A percentile compares a stretch with the other conserved stretches of the same genome.
These are phyloP conservation scores for Menidia beryllina DNA, from an alignment of 2,113 vertebrate species.

Conservation along the genomic window DNA sequence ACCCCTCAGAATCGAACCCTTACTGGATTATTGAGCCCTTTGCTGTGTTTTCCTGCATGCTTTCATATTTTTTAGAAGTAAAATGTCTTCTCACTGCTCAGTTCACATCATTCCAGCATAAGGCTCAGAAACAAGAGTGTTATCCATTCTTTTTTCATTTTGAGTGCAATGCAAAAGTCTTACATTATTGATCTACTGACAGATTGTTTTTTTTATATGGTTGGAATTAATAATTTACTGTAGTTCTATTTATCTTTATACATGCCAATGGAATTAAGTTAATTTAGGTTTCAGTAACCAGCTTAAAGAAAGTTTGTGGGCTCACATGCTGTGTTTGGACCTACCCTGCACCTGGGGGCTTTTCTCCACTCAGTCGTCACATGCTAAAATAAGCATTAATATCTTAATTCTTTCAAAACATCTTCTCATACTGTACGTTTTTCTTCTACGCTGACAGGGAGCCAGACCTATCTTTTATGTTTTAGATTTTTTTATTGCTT, in stretches of 20 bases:
- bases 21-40: too few relatives aligned
- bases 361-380: constrained; percentile 32
- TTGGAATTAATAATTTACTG: too few relatives aligned
- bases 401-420: constrained; percentile 24
- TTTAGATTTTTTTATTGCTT: constrained; percentile 15
- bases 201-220: too few relatives aligned
- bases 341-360: constrained; percentile 24
- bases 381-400: constrained; percentile 31
- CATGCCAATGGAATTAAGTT: constrained; percentile 13
- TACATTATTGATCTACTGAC: too few relatives aligned
- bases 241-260: constrained; percentile 39
- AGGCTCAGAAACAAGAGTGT: constrained; percentile 24
- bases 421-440: constrained; percentile 11
- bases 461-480: constrained; percentile 36
- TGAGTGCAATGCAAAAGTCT: constrained; percentile 46
- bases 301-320: constrained; percentile 27
- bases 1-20: neutral
- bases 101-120: constrained; percentile 22
- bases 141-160: constrained; percentile 14
- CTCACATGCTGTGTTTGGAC: constrained; percentile 37
- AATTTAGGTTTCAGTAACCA: constrained; percentile 44
- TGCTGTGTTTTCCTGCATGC: neutral
- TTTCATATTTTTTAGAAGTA: neutral
- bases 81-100: constrained; percentile 1
- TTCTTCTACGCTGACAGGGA: constrained; percentile 9